Base-by-base conservation (phyloP, 64 coral and sea anemone genomes). In the Anthopleura sola region DNA sequence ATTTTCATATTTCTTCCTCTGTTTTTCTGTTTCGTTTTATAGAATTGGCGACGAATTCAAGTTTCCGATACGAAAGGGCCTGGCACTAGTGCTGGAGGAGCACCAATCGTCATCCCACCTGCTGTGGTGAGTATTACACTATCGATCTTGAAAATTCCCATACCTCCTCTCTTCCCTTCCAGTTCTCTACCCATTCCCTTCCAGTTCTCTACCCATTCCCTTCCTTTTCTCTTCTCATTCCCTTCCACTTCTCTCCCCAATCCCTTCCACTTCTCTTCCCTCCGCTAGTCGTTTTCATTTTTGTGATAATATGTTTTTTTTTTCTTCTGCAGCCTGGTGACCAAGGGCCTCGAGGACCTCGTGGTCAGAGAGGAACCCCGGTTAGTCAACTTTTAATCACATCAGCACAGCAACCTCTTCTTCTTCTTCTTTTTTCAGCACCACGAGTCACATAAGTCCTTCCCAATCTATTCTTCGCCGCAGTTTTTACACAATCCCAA, bases 41-140 rank as follows among this genome's bases (percentile, higher is more conserved):
- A 90, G 88, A 78, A 83, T 51, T 90, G 88, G 88, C 55, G 83
- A n/a, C 54, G 88, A 49, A 64, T 90, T 16, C 83, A 84, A 14
- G 75, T 64, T 75, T 85, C 82, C 29, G 54, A 79, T 47, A 55
- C 71, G 31, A 90, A 90, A 74, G 88, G 88, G 8, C 88, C 88
- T 76, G 88, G 88, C 71, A 75, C 88, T 28, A 75, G 14, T 71
- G 29, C 20, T 71, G 66, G 76, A 28, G 88, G 54, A 15, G 88
- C 81, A 1, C 66, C 81, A 38, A 75, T 85, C 44, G 88, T 90
- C 14, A 82, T 90, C 0, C 88, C 88, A 16, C 88, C 88, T 3
- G 68, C 88, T 58, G 82, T 90, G 83, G 88, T 90, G 29, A 68
- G 88, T n/a, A 71, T 71, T 11, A 15, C 11, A 3, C 15, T 34